A percentile compares a stretch with the other conserved stretches of the same genome.
These are phyloP conservation scores for Hyaena hyaena DNA, from an alignment of 2,113 vertebrate genomes.

Conservation along the genomic window DNA sequence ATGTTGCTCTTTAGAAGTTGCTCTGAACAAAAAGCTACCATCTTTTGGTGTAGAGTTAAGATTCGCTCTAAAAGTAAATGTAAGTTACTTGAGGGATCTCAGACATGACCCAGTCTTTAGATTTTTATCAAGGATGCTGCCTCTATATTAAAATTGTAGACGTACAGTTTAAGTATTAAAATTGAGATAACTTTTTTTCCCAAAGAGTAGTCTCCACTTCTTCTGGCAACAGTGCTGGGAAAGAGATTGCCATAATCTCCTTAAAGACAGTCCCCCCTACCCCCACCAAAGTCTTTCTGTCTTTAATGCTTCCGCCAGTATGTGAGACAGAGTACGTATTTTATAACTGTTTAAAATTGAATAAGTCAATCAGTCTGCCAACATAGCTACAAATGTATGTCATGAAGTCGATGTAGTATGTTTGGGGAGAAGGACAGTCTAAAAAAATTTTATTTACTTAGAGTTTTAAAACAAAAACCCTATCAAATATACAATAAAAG, in stretches of 20 bases:
- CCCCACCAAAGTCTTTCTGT: not conserved
- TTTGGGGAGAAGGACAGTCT: not conserved
- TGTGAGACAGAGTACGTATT: not conserved
- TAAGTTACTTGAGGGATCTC: not conserved
- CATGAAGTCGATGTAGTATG: fast-evolving
- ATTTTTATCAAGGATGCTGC: not conserved
- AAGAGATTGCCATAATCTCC: not conserved
- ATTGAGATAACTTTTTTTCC: not conserved
- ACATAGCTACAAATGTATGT: not conserved
- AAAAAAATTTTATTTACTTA: not conserved
- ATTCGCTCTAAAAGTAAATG: constrained; percentile 32
- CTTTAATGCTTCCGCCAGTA: not conserved
- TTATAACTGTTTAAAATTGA: not conserved
- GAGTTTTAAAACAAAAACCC: not conserved
- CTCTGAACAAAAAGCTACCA: constrained; percentile 34
- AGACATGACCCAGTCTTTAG: not conserved
- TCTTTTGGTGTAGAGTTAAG: constrained; percentile 7
- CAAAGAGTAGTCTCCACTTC: not conserved
- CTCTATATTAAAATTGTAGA: not conserved
- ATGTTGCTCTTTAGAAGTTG: not conserved
- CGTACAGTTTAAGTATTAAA: not conserved
- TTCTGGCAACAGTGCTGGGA: not conserved
- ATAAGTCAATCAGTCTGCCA: not conserved
- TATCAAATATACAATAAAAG: not conserved
- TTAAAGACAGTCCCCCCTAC: not conserved